Evolutionary conservation across 2,888 invertebrate genomes (phyloP).

Genomic region (Lucinisca nassula): DNA sequence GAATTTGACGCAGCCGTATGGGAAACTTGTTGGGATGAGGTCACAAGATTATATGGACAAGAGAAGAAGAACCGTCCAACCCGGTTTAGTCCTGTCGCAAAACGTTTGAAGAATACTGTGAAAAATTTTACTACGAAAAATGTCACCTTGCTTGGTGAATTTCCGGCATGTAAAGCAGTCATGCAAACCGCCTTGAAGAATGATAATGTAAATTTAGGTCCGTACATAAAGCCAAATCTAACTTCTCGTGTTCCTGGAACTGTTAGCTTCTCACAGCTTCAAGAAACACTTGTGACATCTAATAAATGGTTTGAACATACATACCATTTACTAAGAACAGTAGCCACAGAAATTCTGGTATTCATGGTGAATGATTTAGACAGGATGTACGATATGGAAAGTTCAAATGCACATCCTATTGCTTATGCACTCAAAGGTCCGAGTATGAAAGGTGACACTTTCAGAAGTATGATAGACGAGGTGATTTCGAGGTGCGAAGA

Average conservation of each 20-base stretch:
- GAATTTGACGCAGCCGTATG: neutral
- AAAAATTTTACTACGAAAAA: neutral
- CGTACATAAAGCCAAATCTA: neutral
- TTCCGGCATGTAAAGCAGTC: conserved; percentile 7
- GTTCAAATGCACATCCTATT: conserved; percentile 39
- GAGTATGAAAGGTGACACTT: conserved; percentile 13
- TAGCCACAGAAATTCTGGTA: conserved; percentile 37
- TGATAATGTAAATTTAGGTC: neutral
- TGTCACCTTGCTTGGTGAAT: neutral
- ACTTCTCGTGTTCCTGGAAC: neutral
- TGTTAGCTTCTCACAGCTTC: neutral
- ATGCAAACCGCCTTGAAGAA: neutral
- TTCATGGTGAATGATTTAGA: conserved; percentile 39
- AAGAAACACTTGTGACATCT: neutral
- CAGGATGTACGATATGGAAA: conserved; percentile 24
- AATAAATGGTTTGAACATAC: conserved; percentile 14
- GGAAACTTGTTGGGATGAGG: conserved; percentile 19
- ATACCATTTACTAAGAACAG: conserved; percentile 13
- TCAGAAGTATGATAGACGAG: conserved; percentile 16
- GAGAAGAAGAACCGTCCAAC: neutral
- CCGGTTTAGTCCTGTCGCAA: neutral
- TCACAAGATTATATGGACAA: neutral
- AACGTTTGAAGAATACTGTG: neutral
- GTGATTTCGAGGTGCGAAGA: conserved; percentile 27
- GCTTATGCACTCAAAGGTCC: conserved; percentile 52